phyloP scores from a whole-genome alignment of 2,113 vertebrate genomes.

The Hippocampus guttulatus region DNA sequence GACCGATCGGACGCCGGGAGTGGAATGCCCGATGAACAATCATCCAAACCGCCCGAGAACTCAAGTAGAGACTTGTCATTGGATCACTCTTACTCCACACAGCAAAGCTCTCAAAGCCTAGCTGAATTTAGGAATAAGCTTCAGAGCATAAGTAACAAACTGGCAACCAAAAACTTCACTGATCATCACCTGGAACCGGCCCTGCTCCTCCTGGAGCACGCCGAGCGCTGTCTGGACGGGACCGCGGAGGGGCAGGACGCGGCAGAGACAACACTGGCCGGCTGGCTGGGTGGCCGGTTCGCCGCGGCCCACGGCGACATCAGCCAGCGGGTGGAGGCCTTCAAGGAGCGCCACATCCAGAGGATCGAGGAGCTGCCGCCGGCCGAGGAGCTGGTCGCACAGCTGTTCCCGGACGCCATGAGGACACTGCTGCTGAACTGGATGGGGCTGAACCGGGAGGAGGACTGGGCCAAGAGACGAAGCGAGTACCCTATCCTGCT shows the following conservation, averaged over 20 bases:
- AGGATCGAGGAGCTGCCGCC: conserved; percentile 77
- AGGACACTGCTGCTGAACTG: conserved; percentile 73
- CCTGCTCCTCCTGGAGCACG: conserved; percentile 58
- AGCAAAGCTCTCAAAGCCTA: not conserved
- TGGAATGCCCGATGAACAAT: not conserved
- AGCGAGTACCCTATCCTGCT: conserved; percentile 79
- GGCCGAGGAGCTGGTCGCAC: conserved; percentile 70
- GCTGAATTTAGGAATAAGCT: conserved; percentile 46
- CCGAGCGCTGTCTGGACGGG: conserved; percentile 46
- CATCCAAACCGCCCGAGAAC: not conserved
- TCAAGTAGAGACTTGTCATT: conserved; percentile 25
- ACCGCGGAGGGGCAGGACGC: conserved; percentile 55
- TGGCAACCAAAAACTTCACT: conserved; percentile 27
- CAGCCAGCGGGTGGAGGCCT: conserved; percentile 75
- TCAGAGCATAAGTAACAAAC: conserved; percentile 43
- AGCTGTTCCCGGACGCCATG: conserved; percentile 80
- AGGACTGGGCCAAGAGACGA: conserved; percentile 67
- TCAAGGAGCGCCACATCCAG: conserved; percentile 77
- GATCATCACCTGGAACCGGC: conserved; percentile 46
- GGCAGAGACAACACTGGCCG: conserved; percentile 54
- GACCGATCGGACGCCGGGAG: conserved; percentile 38
- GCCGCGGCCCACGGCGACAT: conserved; percentile 69
- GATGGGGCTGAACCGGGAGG: conserved; percentile 77
- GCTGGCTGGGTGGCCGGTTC: conserved; percentile 77
- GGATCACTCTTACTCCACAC: conserved; percentile 64